A percentile compares a stretch with the other conserved stretches of the same genome.
These are phyloP conservation scores for Eurois occulta DNA, from an alignment of 2,888 invertebrate genomes.

Conservation along the genomic window DNA sequence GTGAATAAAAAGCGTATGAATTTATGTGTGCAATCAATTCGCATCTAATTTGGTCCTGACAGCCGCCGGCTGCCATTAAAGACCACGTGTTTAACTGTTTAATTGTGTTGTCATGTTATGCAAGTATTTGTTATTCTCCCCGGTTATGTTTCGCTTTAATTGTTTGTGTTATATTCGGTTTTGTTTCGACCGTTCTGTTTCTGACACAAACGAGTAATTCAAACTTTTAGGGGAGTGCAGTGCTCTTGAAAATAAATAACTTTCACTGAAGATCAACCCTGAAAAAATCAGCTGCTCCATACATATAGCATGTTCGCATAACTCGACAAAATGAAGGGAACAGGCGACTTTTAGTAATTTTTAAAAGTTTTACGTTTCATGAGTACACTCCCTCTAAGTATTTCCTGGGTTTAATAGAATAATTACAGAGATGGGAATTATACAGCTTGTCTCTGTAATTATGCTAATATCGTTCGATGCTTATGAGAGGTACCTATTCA, in stretches of 20 bases:
- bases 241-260: not conserved
- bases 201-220: not conserved
- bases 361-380: not conserved
- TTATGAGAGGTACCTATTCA: not conserved
- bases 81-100: constrained; percentile 32
- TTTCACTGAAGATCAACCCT: not conserved
- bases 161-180: constrained; percentile 7
- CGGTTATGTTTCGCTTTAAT: constrained; percentile 11
- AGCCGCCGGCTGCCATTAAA: constrained; percentile 51
- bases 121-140: constrained; percentile 36
- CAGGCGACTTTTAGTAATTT: not conserved
- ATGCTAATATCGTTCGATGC: constrained; percentile 1
- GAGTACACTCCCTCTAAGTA: not conserved
- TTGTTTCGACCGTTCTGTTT: too few relatives aligned
- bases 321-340: not conserved
- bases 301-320: not conserved
- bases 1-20: constrained; percentile 70
- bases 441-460: constrained; percentile 2
- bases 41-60: constrained; percentile 76
- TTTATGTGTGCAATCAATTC: constrained; percentile 76
- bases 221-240: not conserved
- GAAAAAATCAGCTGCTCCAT: not conserved
- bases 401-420: not conserved
- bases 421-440: not conserved
- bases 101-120: constrained; percentile 51